These are phyloP conservation scores for Musca vetustissima DNA, from an alignment of 1,140 invertebrate species.

Conservation along the genomic window DNA sequence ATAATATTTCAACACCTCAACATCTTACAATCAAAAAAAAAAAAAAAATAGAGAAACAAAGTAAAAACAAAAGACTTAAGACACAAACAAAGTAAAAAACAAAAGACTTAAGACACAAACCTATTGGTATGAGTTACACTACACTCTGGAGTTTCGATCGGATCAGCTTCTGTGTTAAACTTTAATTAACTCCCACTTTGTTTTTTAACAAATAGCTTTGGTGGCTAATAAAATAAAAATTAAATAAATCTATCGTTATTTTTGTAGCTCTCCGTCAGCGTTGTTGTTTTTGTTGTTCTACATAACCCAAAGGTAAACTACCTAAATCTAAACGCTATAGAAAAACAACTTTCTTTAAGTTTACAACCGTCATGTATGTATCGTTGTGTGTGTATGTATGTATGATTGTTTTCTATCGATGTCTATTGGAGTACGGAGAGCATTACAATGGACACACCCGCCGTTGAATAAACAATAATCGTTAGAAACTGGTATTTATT, in stretches of 20 bases:
- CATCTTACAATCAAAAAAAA: too few species aligned
- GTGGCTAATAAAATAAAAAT: not conserved
- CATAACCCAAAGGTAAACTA: not conserved
- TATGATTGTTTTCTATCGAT: not conserved
- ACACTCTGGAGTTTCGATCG: too few species aligned
- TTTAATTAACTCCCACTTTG: constrained; percentile 23
- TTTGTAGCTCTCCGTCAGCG: not conserved
- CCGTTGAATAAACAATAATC: not conserved
- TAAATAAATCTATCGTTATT: not conserved
- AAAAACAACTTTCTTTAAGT: constrained; percentile 18
- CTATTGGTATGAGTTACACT: not conserved
- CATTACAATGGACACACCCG: constrained; percentile 20
- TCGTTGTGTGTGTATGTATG: too few species aligned
- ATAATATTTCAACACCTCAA: constrained; percentile 8
- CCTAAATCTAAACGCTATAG: not conserved
- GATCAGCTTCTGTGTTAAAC: not conserved
- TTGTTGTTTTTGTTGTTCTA: not conserved
- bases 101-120: constrained; percentile 22
- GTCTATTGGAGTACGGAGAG: not conserved
- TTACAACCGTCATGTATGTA: not conserved
- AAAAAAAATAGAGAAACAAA: not conserved
- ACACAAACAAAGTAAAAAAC: constrained; percentile 19
- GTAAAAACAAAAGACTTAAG: constrained; percentile 21
- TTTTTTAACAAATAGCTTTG: constrained; percentile 11
- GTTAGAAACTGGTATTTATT: constrained; percentile 20